Evolutionary conservation across 2,888 invertebrate genomes (phyloP).

Genomic region (Atrina japonica): DNA sequence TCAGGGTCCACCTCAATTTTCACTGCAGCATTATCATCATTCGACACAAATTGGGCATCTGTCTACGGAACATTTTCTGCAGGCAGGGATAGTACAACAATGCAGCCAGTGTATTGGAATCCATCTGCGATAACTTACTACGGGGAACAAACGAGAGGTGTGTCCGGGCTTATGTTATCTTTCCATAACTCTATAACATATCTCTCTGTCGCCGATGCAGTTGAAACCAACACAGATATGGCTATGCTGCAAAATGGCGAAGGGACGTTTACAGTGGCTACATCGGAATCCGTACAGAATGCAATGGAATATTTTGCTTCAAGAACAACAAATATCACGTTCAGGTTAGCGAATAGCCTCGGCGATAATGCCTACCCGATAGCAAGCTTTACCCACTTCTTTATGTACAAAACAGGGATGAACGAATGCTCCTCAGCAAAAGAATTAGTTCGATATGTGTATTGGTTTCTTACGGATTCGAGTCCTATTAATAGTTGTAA

Average conservation of each 20-base stretch:
- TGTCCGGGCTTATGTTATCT: conserved; percentile 65
- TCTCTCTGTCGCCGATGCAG: conserved; percentile 65
- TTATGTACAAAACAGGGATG: conserved; percentile 58
- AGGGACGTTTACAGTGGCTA: conserved; percentile 56
- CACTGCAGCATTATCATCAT: conserved; percentile 67
- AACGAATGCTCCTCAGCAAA: conserved; percentile 63
- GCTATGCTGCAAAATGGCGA: conserved; percentile 63
- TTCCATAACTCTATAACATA: conserved; percentile 71
- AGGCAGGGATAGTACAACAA: conserved; percentile 38
- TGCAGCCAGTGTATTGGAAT: conserved; percentile 58
- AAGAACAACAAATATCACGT: conserved; percentile 17
- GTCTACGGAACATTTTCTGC: conserved; percentile 65
- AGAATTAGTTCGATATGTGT: conserved; percentile 72
- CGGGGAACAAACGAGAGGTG: conserved; percentile 63
- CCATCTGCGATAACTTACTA: conserved; percentile 50
- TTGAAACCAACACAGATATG: conserved; percentile 41
- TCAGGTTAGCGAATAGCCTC: conserved; percentile 53
- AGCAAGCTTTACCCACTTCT: conserved; percentile 73
- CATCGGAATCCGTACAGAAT: conserved; percentile 53
- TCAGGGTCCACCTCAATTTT: conserved; percentile 76
- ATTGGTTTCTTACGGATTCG: conserved; percentile 66
- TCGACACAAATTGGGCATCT: conserved; percentile 63
- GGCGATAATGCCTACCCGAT: conserved; percentile 67
- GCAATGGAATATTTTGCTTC: conserved; percentile 60
- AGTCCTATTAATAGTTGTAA: conserved; percentile 49